Percentiles rank a stretch among this genome's conserved stretches.
phyloP scores from a whole-genome alignment of 2,797 vertebrate species.

The Argyrosomus regius region DNA sequence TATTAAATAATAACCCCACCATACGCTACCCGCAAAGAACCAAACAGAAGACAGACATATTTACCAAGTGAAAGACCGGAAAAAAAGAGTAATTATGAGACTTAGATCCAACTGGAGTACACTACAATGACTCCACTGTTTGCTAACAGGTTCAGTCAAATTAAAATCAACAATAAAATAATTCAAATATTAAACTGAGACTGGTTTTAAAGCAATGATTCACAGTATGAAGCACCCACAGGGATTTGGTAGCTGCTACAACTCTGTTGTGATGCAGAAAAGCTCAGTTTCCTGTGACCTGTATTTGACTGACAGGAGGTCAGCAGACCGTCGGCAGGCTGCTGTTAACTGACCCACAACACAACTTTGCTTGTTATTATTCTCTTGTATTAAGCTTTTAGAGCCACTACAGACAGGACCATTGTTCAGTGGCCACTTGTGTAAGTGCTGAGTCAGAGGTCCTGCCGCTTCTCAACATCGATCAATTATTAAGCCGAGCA shows the following conservation, averaged over 20 bases:
- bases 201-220: background rate
- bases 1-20: no score
- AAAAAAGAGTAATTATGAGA: no score
- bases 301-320: constrained; percentile 5
- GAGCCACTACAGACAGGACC: constrained; percentile 17
- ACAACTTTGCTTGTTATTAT: background rate
- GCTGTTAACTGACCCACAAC: constrained; percentile 32
- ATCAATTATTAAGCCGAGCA: constrained; percentile 65
- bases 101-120: no score
- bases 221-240: background rate
- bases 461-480: background rate
- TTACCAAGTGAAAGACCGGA: no score
- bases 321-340: constrained; percentile 53
- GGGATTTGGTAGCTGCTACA: background rate
- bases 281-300: no score
- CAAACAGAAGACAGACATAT: no score
- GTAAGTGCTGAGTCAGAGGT: constrained; percentile 54
- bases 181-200: background rate
- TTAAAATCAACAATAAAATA: no score
- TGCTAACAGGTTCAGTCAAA: no score
- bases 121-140: no score
- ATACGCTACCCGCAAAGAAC: no score
- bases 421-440: constrained; percentile 43
- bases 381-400: constrained; percentile 16
- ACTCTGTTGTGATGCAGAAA: no score